Percentiles rank a stretch among this genome's conserved stretches.
These are phyloP conservation scores for Matsumyia berberina DNA, from an alignment of 2,888 invertebrate species.

Conservation along the genomic window DNA sequence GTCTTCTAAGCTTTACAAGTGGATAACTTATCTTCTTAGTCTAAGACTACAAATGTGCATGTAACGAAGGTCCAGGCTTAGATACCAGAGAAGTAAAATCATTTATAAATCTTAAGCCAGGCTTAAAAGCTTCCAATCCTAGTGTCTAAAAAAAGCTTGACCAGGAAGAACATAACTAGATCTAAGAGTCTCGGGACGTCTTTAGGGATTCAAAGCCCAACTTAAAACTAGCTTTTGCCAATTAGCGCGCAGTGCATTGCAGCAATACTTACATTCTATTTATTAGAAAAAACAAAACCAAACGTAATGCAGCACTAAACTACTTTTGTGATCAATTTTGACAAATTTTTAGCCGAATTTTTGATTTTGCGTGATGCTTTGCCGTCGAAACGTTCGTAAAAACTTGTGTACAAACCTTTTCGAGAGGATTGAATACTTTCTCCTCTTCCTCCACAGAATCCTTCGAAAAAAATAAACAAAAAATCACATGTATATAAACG, in stretches of 20 bases:
- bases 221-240: background rate
- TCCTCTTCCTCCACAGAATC: conserved; percentile 88
- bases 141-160: no score
- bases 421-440: conserved; percentile 91
- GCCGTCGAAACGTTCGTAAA: conserved; percentile 47
- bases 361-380: conserved; percentile 39
- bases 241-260: background rate
- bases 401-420: conserved; percentile 88
- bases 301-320: conserved; percentile 28
- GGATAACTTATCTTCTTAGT: no score
- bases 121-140: no score
- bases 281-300: background rate
- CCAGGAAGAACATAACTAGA: no score
- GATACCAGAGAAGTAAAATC: no score
- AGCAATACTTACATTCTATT: background rate
- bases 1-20: no score
- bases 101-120: no score
- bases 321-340: conserved; percentile 33
- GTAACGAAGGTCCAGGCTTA: no score
- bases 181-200: no score
- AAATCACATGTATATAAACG: conserved; percentile 77
- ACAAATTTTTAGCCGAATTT: conserved; percentile 52
- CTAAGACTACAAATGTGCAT: no score
- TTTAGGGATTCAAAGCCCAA: no score
- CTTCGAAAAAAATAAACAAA: conserved; percentile 77